phyloP scores from a whole-genome alignment of 1,140 invertebrate genomes.

The Apis cerana region DNA sequence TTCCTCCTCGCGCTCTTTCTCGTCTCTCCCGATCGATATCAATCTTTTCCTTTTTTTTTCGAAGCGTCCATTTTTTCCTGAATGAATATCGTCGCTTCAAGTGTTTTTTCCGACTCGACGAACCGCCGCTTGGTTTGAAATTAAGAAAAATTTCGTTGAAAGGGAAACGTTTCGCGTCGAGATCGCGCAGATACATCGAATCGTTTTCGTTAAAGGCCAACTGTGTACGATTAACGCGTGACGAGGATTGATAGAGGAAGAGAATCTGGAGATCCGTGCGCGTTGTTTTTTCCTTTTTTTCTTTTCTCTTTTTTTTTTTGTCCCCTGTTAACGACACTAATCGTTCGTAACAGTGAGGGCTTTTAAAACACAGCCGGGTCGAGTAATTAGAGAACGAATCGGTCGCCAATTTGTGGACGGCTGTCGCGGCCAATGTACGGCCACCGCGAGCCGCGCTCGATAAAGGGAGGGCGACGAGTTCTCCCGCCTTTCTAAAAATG shows the following conservation, averaged over 20 bases:
- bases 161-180: background rate
- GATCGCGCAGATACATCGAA: constrained; percentile 19
- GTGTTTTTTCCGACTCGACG: too few relatives aligned
- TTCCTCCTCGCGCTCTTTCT: too few relatives aligned
- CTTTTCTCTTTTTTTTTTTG: constrained; percentile 34
- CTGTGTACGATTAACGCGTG: background rate
- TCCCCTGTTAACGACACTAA: constrained; percentile 51
- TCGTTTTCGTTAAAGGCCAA: constrained; percentile 22
- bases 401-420: constrained; percentile 70
- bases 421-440: constrained; percentile 48
- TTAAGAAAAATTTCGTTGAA: too few relatives aligned
- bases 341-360: constrained; percentile 60
- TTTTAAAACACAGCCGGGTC: constrained; percentile 69
- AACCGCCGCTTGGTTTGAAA: too few relatives aligned
- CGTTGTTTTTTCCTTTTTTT: constrained; percentile 8
- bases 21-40: background rate
- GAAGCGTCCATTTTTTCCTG: background rate
- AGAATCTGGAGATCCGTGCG: background rate
- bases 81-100: too few relatives aligned
- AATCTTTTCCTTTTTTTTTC: background rate
- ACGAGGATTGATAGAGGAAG: constrained; percentile 21
- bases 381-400: constrained; percentile 72
- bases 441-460: background rate
- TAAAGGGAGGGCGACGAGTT: background rate
- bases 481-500: background rate